Evolutionary conservation across 1,140 invertebrate species (phyloP).

Genomic region (Hestina assimilis): DNA sequence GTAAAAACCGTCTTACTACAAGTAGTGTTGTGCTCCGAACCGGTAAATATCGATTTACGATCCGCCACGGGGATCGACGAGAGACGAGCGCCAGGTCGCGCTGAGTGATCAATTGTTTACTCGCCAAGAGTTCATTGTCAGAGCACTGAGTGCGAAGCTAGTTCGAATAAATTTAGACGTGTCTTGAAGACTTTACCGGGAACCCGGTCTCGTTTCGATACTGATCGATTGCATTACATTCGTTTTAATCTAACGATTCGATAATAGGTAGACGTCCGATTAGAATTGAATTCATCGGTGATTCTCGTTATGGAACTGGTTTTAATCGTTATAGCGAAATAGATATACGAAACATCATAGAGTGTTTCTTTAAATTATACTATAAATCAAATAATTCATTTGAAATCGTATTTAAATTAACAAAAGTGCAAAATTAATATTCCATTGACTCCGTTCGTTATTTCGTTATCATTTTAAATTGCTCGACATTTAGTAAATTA

Average conservation of each 20-base stretch:
- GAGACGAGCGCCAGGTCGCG: slow-evolving; percentile 63
- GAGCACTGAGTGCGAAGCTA: slow-evolving; percentile 65
- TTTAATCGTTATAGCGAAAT: background rate
- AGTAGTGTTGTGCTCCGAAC: slow-evolving; percentile 60
- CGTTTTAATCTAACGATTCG: slow-evolving; percentile 31
- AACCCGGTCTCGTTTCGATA: slow-evolving; percentile 43
- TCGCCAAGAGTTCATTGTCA: slow-evolving; percentile 74
- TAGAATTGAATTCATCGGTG: slow-evolving; percentile 19
- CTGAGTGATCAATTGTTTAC: slow-evolving; percentile 70
- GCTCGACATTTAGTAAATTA: slow-evolving; percentile 15
- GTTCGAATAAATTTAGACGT: slow-evolving; percentile 69
- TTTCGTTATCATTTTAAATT: slow-evolving; percentile 14
- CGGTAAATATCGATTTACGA: slow-evolving; percentile 69
- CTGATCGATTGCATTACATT: slow-evolving; percentile 46
- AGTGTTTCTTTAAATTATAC: background rate
- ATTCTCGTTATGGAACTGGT: slow-evolving; percentile 15
- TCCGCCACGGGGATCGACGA: slow-evolving; percentile 56
- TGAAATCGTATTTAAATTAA: too few species aligned
- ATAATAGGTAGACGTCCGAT: slow-evolving; percentile 25
- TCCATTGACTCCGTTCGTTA: too few species aligned
- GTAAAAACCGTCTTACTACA: slow-evolving; percentile 63
- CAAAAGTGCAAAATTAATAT: too few species aligned
- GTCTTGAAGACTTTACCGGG: slow-evolving; percentile 56
- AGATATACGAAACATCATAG: background rate
- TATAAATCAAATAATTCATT: too few species aligned